Conservation (phyloP, 2,113 vertebrate genomes). For the Gila orcuttii region DNA sequence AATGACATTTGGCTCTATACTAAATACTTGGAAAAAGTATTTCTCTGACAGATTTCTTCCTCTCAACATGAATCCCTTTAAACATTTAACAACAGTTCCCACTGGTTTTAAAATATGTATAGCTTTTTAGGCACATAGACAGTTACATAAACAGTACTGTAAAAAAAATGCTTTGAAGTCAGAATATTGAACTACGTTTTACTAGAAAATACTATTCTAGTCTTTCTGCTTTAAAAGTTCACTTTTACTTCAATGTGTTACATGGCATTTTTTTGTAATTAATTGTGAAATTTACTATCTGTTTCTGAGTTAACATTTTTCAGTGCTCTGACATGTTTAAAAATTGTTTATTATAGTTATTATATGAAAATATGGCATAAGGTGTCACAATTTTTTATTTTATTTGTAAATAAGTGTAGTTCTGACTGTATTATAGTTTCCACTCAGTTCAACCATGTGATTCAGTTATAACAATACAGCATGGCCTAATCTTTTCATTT, state of each 20-base stretch:
- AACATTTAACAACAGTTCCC: constrained; percentile 18
- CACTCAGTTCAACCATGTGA: not conserved
- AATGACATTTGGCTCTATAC: constrained; percentile 22
- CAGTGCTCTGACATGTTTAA: not conserved
- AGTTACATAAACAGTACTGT: not conserved
- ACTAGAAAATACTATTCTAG: not conserved
- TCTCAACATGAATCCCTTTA: not conserved
- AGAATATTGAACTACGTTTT: not conserved
- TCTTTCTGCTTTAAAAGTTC: not conserved
- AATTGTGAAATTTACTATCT: not conserved
- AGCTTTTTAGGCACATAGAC: not conserved
- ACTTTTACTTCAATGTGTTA: not conserved
- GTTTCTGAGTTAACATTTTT: not conserved
- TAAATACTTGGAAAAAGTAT: not conserved
- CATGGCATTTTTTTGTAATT: not conserved
- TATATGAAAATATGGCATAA: not conserved
- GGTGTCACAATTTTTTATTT: not conserved
- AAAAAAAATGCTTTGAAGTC: not conserved
- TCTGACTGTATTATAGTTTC: not conserved
- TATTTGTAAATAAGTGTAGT: not conserved
- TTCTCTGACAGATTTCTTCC: constrained; percentile 11
- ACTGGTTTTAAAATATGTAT: not conserved
- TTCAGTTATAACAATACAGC: not conserved
- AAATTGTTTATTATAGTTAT: not conserved
- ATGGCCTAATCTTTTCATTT: not conserved